phyloP scores from a whole-genome alignment of 35 echinoderm and acorn worm genomes.

The Ophioderma brevispina region DNA sequence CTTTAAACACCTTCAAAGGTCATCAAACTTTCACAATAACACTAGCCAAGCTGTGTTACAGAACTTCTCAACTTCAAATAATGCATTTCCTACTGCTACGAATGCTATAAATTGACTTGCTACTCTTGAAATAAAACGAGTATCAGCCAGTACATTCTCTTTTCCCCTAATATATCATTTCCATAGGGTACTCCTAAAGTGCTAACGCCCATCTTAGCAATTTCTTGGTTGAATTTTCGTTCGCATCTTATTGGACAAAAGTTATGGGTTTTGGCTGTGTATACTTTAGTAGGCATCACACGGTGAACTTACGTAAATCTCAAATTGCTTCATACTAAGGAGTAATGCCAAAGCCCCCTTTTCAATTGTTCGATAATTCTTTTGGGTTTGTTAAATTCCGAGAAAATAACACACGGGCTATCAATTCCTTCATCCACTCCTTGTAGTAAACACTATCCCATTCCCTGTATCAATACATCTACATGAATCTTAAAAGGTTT shows the following conservation, averaged over 20 bases:
- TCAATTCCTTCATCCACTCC: slow-evolving; percentile 18
- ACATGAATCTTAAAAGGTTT: slow-evolving; percentile 41
- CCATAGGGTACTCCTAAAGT: slow-evolving; percentile 10
- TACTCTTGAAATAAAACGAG: not conserved
- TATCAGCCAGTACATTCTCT: slow-evolving; percentile 51
- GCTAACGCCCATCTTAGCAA: slow-evolving; percentile 41
- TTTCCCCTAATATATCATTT: slow-evolving; percentile 37
- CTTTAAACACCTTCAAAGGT: no score
- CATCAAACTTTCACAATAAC: no score
- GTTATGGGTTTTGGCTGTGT: slow-evolving; percentile 39
- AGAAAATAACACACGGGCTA: slow-evolving; percentile 29
- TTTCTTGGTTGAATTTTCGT: slow-evolving; percentile 22
- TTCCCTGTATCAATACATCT: slow-evolving; percentile 48
- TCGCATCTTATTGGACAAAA: slow-evolving; percentile 52
- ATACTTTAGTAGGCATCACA: not conserved
- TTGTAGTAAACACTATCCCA: slow-evolving; percentile 39
- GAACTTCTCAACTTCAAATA: no score
- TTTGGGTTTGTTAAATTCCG: slow-evolving; percentile 38
- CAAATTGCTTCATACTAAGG: slow-evolving; percentile 45
- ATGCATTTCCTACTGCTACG: no score
- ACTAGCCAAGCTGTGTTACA: no score
- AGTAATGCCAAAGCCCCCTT: slow-evolving; percentile 48
- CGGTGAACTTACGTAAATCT: slow-evolving; percentile 29
- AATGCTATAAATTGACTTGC: slow-evolving; percentile 2
- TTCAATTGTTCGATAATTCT: slow-evolving; percentile 36